phyloP scores from a whole-genome alignment of 1,140 invertebrate genomes.

The Drosophila neocordata region DNA sequence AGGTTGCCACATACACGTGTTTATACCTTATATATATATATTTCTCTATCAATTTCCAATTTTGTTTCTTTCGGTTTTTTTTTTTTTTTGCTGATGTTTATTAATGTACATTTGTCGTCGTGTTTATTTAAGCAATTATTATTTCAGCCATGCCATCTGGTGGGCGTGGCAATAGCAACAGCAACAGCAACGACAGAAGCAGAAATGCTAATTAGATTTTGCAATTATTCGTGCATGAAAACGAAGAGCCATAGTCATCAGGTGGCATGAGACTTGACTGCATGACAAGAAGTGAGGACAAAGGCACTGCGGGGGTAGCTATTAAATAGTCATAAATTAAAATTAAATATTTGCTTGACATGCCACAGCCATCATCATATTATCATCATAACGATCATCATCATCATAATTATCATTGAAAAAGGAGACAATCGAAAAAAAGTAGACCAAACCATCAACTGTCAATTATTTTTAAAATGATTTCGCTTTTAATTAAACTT shows the following conservation, averaged over 20 bases:
- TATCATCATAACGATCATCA: background rate
- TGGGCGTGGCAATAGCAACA: slow-evolving; percentile 16
- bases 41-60: slow-evolving; percentile 31
- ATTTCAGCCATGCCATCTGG: slow-evolving; percentile 38
- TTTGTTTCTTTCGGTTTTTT: background rate
- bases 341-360: slow-evolving; percentile 47
- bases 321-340: slow-evolving; percentile 45
- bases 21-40: slow-evolving; percentile 23
- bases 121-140: slow-evolving; percentile 77
- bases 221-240: slow-evolving; percentile 34
- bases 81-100: slow-evolving; percentile 51
- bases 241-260: slow-evolving; percentile 14
- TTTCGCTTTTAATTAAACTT: slow-evolving; percentile 52
- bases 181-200: slow-evolving; percentile 1
- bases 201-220: slow-evolving; percentile 64
- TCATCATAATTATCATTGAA: slow-evolving; percentile 6
- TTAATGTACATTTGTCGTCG: slow-evolving; percentile 66
- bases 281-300: background rate
- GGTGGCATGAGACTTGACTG: slow-evolving; percentile 9
- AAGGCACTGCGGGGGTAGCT: background rate
- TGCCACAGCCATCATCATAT: slow-evolving; percentile 10
- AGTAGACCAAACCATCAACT: slow-evolving; percentile 35
- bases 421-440: background rate
- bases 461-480: slow-evolving; percentile 46
- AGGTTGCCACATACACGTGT: slow-evolving; percentile 5